Evolutionary conservation across 2,888 invertebrate genomes (phyloP).

Genomic region (Eubasilissa splendida): DNA sequence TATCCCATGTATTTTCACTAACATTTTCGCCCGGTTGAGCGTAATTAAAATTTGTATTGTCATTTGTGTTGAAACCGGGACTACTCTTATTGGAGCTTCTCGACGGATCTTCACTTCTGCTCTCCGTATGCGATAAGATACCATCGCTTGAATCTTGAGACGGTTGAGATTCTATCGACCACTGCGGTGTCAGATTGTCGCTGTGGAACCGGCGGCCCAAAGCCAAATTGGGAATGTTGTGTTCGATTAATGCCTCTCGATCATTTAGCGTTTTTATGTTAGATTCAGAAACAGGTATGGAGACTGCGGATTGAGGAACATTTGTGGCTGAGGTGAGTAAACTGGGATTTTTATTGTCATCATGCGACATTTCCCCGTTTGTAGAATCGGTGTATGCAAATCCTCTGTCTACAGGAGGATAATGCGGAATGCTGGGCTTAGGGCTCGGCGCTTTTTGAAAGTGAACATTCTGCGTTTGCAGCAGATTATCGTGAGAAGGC

Average conservation of each 20-base stretch:
- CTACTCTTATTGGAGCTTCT: slow-evolving; percentile 71
- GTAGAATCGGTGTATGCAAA: slow-evolving; percentile 30
- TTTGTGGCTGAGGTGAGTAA: slow-evolving; percentile 33
- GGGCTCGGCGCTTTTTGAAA: slow-evolving; percentile 35
- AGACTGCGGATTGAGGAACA: neutral
- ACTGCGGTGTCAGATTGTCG: slow-evolving; percentile 69
- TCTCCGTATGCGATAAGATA: slow-evolving; percentile 74
- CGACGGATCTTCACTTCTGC: slow-evolving; percentile 74
- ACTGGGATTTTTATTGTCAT: slow-evolving; percentile 42
- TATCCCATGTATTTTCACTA: slow-evolving; percentile 56
- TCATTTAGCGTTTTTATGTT: slow-evolving; percentile 65
- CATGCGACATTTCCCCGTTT: slow-evolving; percentile 23
- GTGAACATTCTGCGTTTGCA: slow-evolving; percentile 9
- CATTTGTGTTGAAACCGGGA: slow-evolving; percentile 66
- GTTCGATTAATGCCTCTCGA: slow-evolving; percentile 66
- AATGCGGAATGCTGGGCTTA: neutral
- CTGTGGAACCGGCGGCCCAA: slow-evolving; percentile 66
- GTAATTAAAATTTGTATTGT: slow-evolving; percentile 68
- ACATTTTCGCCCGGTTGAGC: slow-evolving; percentile 61
- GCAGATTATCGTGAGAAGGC: slow-evolving; percentile 36
- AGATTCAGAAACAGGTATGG: slow-evolving; percentile 32
- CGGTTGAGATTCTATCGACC: slow-evolving; percentile 79
- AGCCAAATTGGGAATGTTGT: slow-evolving; percentile 67
- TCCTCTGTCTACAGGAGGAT: slow-evolving; percentile 12
- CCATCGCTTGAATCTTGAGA: slow-evolving; percentile 79